A percentile compares a stretch with the other conserved stretches of the same genome.
Evolutionary conservation across 1,140 invertebrate genomes (phyloP).

Genomic region (Zelostemma sp.): DNA sequence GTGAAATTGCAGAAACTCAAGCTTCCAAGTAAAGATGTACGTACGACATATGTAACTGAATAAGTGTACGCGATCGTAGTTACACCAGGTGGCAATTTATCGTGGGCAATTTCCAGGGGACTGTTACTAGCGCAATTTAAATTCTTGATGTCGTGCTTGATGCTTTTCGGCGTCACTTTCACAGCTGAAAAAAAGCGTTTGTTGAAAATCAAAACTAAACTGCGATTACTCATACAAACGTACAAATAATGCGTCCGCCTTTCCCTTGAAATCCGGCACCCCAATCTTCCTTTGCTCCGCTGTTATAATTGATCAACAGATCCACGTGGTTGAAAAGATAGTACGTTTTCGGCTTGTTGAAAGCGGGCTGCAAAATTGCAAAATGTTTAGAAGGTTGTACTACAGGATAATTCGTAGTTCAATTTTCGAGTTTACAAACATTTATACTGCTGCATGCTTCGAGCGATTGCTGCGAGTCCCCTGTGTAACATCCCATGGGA

Average conservation of each 20-base stretch:
- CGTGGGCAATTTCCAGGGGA: conserved; percentile 79
- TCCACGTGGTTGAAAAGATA: conserved; percentile 98
- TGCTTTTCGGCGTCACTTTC: conserved; percentile 84
- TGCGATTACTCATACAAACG: too few species aligned
- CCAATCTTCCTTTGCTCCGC: conserved; percentile 87
- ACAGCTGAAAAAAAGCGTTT: conserved; percentile 70
- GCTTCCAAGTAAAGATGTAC: too few species aligned
- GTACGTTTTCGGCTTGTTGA: conserved; percentile 79
- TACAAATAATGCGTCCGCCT: conserved; percentile 92
- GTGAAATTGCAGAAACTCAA: too few species aligned
- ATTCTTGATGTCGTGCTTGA: conserved; percentile 73
- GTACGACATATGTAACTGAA: conserved; percentile 84
- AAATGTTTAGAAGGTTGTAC: too few species aligned
- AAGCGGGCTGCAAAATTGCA: conserved; percentile 45
- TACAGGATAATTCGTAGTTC: not conserved
- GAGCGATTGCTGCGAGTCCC: conserved; percentile 71
- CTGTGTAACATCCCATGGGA: conserved; percentile 96
- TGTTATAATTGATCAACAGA: conserved; percentile 93
- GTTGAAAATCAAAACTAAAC: too few species aligned
- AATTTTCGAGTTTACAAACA: conserved; percentile 49
- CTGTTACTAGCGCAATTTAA: conserved; percentile 72
- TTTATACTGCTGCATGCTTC: conserved; percentile 75
- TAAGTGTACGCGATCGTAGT: conserved; percentile 89
- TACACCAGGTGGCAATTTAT: conserved; percentile 69
- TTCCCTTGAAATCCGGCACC: conserved; percentile 79